phyloP scores from a whole-genome alignment of 2,888 invertebrate species.

The Synanthedon formicaeformis region DNA sequence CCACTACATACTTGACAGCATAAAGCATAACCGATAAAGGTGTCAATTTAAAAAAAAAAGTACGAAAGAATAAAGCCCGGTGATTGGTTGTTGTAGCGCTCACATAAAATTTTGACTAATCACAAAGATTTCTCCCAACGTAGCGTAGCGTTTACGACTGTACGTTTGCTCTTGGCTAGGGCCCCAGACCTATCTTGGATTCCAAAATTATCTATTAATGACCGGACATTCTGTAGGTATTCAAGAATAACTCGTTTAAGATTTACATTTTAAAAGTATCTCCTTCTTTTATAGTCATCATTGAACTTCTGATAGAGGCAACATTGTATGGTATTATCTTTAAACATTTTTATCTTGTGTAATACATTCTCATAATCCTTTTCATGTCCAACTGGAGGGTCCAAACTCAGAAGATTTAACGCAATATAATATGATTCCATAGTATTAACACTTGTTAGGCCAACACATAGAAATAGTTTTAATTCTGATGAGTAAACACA shows the following conservation, averaged over 20 bases:
- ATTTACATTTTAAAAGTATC: not conserved
- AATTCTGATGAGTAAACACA: no score
- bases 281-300: constrained; percentile 9
- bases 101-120: no score
- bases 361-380: constrained; percentile 12
- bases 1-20: no score
- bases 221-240: not conserved
- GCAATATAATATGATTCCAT: constrained; percentile 17
- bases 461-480: not conserved
- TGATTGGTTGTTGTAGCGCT: no score
- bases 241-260: no score
- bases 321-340: constrained; percentile 17
- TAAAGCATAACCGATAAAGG: no score
- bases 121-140: no score
- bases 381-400: constrained; percentile 1
- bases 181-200: not conserved
- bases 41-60: no score
- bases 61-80: no score
- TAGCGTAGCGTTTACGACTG: no score
- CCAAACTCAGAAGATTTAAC: constrained; percentile 15
- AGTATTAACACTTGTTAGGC: constrained; percentile 5
- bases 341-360: constrained; percentile 12
- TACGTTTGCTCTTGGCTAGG: no score
- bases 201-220: not conserved
- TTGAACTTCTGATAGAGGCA: constrained; percentile 16